A percentile compares a stretch with the other conserved stretches of the same genome.
Evolutionary conservation across 2,888 invertebrate genomes (phyloP).

Genomic region (Ichneumon xanthorius): DNA sequence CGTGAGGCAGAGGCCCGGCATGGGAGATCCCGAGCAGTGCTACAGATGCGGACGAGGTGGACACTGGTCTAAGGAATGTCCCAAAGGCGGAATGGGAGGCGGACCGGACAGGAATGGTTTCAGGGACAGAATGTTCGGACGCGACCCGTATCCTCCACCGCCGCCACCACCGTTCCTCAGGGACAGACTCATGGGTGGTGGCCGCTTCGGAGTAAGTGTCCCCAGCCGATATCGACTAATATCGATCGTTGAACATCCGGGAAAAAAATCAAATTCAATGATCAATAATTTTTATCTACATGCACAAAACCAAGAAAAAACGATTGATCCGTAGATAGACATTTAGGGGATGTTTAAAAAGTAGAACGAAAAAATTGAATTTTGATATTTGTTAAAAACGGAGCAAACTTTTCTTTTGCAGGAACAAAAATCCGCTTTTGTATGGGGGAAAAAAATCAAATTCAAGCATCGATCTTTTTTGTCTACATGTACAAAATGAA

Average conservation of each 20-base stretch:
- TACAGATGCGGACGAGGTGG: constrained; percentile 97
- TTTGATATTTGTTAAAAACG: too few species aligned
- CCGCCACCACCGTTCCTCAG: constrained; percentile 96
- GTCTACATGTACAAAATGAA: neutral
- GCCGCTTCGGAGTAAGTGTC: constrained; percentile 83
- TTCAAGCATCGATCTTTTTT: neutral
- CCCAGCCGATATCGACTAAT: neutral
- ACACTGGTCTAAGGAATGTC: constrained; percentile 99
- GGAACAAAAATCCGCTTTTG: neutral
- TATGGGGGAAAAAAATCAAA: neutral
- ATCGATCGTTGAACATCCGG: neutral
- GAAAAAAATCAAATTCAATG: neutral
- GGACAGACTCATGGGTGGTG: constrained; percentile 95
- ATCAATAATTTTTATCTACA: neutral
- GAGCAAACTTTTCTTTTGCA: too few species aligned
- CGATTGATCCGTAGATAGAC: too few species aligned
- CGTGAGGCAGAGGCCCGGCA: constrained; percentile 97
- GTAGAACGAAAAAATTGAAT: neutral
- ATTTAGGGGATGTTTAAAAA: too few species aligned
- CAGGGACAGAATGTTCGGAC: constrained; percentile 95
- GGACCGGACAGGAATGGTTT: constrained; percentile 93
- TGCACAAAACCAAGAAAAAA: too few species aligned
- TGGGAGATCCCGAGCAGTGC: constrained; percentile 98
- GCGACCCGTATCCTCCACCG: constrained; percentile 96
- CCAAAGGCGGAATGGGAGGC: constrained; percentile 89